Conservation (phyloP, 2,113 vertebrate genomes). For the Trematomus loennbergii region DNA sequence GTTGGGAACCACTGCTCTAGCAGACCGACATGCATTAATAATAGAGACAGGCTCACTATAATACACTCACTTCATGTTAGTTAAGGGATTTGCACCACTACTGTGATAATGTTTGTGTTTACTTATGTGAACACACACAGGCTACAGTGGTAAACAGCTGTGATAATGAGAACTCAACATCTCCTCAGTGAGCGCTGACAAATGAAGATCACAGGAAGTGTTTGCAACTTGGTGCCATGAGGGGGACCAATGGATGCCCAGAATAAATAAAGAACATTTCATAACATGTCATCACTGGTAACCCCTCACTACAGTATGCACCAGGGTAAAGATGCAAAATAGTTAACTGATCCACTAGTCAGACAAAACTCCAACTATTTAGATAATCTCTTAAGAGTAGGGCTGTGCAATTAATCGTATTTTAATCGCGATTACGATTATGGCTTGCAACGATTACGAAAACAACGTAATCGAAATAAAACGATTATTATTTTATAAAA, state of each 20-base stretch:
- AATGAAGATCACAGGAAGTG: neutral
- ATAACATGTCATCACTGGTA: too few relatives aligned
- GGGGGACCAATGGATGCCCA: neutral
- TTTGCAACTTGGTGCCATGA: neutral
- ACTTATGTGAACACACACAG: slow-evolving; percentile 16
- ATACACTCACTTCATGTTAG: neutral
- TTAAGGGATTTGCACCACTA: slow-evolving; percentile 19
- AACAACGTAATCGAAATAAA: too few relatives aligned
- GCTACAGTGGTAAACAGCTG: slow-evolving; percentile 7
- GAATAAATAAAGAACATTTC: neutral
- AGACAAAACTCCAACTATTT: too few relatives aligned
- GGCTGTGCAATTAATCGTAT: too few relatives aligned
- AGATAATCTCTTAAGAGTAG: too few relatives aligned
- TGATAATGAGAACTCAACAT: slow-evolving; percentile 22
- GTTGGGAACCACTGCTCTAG: too few relatives aligned
- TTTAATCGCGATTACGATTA: too few relatives aligned
- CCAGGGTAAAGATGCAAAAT: too few relatives aligned
- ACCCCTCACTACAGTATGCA: too few relatives aligned
- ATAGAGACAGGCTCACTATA: neutral
- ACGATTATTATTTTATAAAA: too few relatives aligned
- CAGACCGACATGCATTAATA: slow-evolving; percentile 14
- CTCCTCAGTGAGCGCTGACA: neutral
- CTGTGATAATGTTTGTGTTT: slow-evolving; percentile 1
- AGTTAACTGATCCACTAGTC: too few relatives aligned
- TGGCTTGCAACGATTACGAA: too few relatives aligned